phyloP scores from a whole-genome alignment of 2,888 invertebrate genomes.

The Chalcosyrphus nemorum region DNA sequence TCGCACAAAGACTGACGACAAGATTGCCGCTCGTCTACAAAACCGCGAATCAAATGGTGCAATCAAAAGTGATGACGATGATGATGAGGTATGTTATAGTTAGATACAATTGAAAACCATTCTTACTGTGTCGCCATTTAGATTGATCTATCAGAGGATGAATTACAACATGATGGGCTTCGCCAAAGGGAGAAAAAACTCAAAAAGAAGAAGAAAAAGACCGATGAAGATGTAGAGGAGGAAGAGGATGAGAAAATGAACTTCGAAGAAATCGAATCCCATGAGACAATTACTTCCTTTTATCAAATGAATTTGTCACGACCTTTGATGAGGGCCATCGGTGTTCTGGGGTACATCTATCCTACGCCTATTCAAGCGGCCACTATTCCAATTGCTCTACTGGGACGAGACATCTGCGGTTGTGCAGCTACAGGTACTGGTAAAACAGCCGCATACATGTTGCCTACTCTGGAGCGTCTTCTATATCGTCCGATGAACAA shows the following conservation, averaged over 20 bases:
- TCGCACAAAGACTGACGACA: constrained; percentile 91
- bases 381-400: constrained; percentile 95
- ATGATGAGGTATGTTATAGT: constrained; percentile 79
- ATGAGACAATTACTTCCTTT: constrained; percentile 88
- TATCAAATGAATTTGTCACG: constrained; percentile 98
- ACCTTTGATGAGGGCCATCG: constrained; percentile 95
- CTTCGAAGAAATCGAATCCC: constrained; percentile 87
- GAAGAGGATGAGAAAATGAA: constrained; percentile 82
- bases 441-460: constrained; percentile 99
- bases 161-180: constrained; percentile 88
- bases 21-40: constrained; percentile 86
- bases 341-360: constrained; percentile 92
- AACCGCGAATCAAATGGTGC: constrained; percentile 82
- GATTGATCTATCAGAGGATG: constrained; percentile 89
- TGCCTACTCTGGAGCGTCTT: constrained; percentile 97
- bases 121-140: constrained; percentile 74
- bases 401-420: constrained; percentile 97
- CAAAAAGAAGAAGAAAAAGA: constrained; percentile 83
- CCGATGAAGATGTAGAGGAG: constrained; percentile 79
- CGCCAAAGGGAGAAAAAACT: constrained; percentile 86
- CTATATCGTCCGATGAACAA: constrained; percentile 91
- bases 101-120: not conserved
- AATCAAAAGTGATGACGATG: constrained; percentile 83
- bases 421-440: constrained; percentile 99
- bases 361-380: constrained; percentile 99